Conservation (phyloP, 2,888 invertebrate species). For the Amblyteles armatorius region DNA sequence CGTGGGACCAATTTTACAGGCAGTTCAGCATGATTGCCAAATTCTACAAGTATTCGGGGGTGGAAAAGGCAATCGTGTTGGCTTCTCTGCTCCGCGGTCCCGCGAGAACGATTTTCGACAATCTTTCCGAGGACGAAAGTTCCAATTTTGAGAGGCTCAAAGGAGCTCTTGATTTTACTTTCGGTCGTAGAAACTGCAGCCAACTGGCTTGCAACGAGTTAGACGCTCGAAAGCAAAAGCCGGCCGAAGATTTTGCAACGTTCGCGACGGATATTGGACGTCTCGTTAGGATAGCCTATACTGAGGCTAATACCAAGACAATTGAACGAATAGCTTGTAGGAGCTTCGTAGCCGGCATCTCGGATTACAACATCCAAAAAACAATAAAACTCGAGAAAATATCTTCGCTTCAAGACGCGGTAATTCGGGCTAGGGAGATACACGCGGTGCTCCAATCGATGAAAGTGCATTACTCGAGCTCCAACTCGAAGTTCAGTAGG, state of each 20-base stretch:
- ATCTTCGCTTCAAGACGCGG: neutral
- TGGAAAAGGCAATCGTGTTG: constrained; percentile 13
- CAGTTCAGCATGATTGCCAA: constrained; percentile 18
- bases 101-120: constrained; percentile 27
- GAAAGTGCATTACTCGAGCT: no score
- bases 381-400: constrained; percentile 19
- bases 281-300: neutral
- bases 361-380: neutral
- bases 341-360: constrained; percentile 25
- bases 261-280: constrained; percentile 13
- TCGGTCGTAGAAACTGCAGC: neutral
- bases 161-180: constrained; percentile 23
- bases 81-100: no score
- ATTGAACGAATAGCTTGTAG: constrained; percentile 7
- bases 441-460: neutral
- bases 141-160: constrained; percentile 18
- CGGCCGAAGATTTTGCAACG: neutral
- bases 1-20: constrained; percentile 9
- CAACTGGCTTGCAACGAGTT: neutral
- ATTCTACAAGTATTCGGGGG: constrained; percentile 11
- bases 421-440: constrained; percentile 23
- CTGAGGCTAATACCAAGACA: neutral
- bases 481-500: neutral
- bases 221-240: constrained; percentile 30
- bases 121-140: neutral